Evolutionary conservation across 2,113 vertebrate species (phyloP), one percentile per base, ranked within the genome.

Genomic region (Neotoma lepida): DNA sequence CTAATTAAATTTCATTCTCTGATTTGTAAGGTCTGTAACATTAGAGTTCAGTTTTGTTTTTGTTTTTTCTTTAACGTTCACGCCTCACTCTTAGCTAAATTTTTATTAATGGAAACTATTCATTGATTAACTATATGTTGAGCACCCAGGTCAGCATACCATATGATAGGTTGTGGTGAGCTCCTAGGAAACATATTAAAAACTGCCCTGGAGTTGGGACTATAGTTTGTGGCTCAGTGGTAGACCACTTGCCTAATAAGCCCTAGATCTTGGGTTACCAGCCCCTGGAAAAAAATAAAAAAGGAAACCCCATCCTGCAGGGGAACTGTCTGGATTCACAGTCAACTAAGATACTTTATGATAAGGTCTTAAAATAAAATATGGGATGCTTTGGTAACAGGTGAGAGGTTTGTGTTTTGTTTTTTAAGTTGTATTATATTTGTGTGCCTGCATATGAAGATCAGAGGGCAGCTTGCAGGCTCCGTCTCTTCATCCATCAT

Each of bases 121-220:
- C 68, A 20, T 66, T 86, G 41, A 80, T 91, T 88, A 78, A 61
- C 82, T 89, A 77, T 41, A 46, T 71, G 33, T 66, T 77, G 63
- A 88, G n/a, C 20, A 61, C 9, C 20, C 39, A 86, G 35, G 88
- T 73, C 22, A 76, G 70, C 10, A 64, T 88, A 33, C 58, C 49
- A 46, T 64, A 12, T 44, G n/a, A 39, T 49, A 17, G 54, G 39
- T 39, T 63, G 54, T 73, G n/a, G 35, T n/a, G 44, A 13, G 49
- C 13, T 88, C 39, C 68, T 41, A 41, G 86, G 63, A 89, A 87
- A 86, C 63, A 78, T 95, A 58, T 70, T 92, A 71, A 90, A 90
- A 94, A 76, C 66, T n/a, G 15, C 2, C 81, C 90, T 85, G 49
- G 5, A 24, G 13, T 4, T 77, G 17, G 20, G 39, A 44, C 20